Base-by-base conservation (phyloP, 2,888 invertebrate species). In the Eristalinus aeneus region DNA sequence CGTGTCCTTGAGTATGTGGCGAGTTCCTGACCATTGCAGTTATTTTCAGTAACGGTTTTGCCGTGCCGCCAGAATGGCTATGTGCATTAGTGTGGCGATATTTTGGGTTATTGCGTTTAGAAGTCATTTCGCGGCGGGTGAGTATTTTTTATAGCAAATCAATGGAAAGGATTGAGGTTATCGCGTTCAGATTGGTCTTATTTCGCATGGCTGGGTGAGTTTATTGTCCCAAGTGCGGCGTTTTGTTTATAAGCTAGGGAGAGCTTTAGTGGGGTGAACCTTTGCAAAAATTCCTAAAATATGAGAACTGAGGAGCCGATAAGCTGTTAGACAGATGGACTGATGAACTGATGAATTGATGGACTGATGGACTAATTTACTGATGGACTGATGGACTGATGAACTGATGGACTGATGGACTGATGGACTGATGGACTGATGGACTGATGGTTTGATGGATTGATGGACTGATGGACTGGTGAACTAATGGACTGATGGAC, bases 81-180 rank as follows among this genome's bases (percentile, higher is more conserved):
- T 64, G n/a, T 36, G 31, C 60, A 16, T 32, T 53, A 39, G 36
- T 10, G 27, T 23, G 39, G 67, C 39, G 69, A 64, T 46, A 36
- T 61, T 27, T 68, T 69, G 73, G 63, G 63, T 27, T 58, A 34
- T 53, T 83, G 53, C 20, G 16, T 46, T 64, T 53, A 53, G 74
- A 75, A 65, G 63, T 63, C 69, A 67, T 67, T 36, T n/a, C 34
- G 39, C 58, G 6, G 10, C 32, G 23, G 2, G 23, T n/a, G 20
- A 39, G 69, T 67, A 60, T 79, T 12, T 79, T 84, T 84, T 75
- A 84, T 79, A 69, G 16, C 75, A 79, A 72, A 75, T 79, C 84
- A 79, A 79, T 79, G 54, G 22, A 71, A 68, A 67, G 74, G 84
- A 84, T 69, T 78, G 65, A 54, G 32, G 54, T 73, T 63, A 67